Evolutionary conservation across 2,797 vertebrate species (phyloP).

Genomic region (Chelon auratus): DNA sequence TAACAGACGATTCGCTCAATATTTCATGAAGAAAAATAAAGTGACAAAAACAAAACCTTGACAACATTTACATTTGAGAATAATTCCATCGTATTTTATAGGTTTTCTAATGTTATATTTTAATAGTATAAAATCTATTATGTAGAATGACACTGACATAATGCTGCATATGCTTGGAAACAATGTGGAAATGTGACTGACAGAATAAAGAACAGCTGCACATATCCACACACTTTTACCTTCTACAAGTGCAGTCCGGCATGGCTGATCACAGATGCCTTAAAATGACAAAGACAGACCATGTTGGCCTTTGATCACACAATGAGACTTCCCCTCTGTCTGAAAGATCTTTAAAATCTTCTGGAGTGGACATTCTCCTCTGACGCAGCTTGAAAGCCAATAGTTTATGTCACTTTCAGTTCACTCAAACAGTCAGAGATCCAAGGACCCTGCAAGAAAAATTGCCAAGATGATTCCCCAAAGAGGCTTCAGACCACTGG

Average conservation of each 20-base stretch:
- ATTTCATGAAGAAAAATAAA: too few species aligned
- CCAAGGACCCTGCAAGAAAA: slow-evolving; percentile 3
- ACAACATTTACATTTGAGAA: too few species aligned
- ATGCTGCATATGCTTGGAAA: neutral
- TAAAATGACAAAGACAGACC: slow-evolving; percentile 35
- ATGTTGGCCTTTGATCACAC: slow-evolving; percentile 44
- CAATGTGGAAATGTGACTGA: neutral
- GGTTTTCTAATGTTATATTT: neutral
- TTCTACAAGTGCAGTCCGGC: slow-evolving; percentile 22
- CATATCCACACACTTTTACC: neutral
- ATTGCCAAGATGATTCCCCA: neutral
- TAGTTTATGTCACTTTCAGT: slow-evolving; percentile 46
- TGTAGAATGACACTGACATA: neutral
- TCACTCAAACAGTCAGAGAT: slow-evolving; percentile 17
- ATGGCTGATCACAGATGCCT: slow-evolving; percentile 33
- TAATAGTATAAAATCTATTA: neutral
- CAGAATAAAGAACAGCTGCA: slow-evolving; percentile 11
- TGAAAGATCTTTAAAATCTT: slow-evolving; percentile 36
- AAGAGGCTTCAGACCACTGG: slow-evolving; percentile 2
- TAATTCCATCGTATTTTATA: too few species aligned
- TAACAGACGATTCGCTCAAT: too few species aligned
- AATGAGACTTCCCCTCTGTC: slow-evolving; percentile 14
- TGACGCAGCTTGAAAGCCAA: slow-evolving; percentile 37
- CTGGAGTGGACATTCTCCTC: slow-evolving; percentile 33
- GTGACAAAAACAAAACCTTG: too few species aligned